phyloP scores from a whole-genome alignment of 2,888 invertebrate species.

The Apodemia zela region DNA sequence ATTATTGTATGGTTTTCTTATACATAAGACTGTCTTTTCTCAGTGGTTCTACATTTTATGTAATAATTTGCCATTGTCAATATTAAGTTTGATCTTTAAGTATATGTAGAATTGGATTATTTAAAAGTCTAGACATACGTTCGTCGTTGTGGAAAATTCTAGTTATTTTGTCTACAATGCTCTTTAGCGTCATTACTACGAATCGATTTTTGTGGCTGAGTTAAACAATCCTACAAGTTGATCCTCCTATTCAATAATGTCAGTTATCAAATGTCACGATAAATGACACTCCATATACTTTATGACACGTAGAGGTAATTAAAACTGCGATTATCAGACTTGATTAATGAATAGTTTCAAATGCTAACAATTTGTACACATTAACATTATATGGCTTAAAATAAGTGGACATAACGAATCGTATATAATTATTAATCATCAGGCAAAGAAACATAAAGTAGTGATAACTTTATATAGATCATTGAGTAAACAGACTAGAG shows the following conservation, averaged over 20 bases:
- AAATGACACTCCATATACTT: slow-evolving; percentile 27
- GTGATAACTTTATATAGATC: no score
- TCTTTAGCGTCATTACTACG: neutral
- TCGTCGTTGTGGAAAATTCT: neutral
- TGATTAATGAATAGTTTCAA: slow-evolving; percentile 30
- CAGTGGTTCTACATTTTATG: no score
- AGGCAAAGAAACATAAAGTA: no score
- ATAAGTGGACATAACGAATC: neutral
- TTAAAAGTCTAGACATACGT: neutral
- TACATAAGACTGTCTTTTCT: no score
- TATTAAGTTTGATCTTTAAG: no score
- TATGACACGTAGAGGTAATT: slow-evolving; percentile 10
- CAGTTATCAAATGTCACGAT: slow-evolving; percentile 25
- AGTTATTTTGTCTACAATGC: neutral
- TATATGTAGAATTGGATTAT: no score
- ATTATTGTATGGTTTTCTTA: no score
- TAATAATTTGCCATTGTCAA: no score
- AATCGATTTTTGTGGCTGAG: neutral
- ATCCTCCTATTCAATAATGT: neutral
- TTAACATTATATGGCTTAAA: slow-evolving; percentile 28
- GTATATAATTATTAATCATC: neutral
- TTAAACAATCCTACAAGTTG: neutral
- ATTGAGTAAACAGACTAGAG: no score
- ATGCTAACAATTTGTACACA: slow-evolving; percentile 59
- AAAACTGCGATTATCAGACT: slow-evolving; percentile 1